Evolutionary conservation across 2,797 vertebrate species (phyloP).

Genomic region (Macropus fuliginosus): DNA sequence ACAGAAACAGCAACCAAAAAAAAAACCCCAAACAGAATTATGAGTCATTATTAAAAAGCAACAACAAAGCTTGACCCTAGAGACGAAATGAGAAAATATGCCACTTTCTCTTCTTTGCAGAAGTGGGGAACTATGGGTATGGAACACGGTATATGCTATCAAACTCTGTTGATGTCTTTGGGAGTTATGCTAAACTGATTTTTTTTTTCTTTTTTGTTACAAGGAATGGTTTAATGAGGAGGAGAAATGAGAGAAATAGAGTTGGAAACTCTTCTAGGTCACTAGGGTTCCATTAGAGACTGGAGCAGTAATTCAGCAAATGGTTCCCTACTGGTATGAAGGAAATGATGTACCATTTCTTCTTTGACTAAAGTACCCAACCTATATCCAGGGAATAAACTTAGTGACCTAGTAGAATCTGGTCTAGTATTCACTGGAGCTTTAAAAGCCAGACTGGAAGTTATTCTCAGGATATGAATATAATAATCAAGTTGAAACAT

Average conservation of each 20-base stretch:
- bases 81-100: neutral
- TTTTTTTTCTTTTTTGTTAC: neutral
- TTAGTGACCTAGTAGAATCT: constrained; percentile 33
- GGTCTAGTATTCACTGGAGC: constrained; percentile 13
- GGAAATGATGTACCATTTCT: constrained; percentile 40
- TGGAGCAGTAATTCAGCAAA: constrained; percentile 45
- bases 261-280: constrained; percentile 48
- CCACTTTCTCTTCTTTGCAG: neutral
- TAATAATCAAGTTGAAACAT: constrained; percentile 11
- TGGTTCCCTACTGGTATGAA: constrained; percentile 10
- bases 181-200: neutral
- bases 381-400: constrained; percentile 4
- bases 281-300: constrained; percentile 52
- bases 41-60: neutral
- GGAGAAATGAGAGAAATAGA: neutral
- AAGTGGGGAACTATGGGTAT: neutral
- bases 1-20: neutral
- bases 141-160: neutral
- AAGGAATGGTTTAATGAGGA: neutral
- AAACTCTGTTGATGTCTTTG: neutral
- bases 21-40: neutral
- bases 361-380: neutral
- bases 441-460: constrained; percentile 59
- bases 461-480: constrained; percentile 56
- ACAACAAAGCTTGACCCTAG: neutral